These are phyloP conservation scores for Parthenolecanium corni DNA, from an alignment of 2,888 invertebrate species.

Conservation along the genomic window DNA sequence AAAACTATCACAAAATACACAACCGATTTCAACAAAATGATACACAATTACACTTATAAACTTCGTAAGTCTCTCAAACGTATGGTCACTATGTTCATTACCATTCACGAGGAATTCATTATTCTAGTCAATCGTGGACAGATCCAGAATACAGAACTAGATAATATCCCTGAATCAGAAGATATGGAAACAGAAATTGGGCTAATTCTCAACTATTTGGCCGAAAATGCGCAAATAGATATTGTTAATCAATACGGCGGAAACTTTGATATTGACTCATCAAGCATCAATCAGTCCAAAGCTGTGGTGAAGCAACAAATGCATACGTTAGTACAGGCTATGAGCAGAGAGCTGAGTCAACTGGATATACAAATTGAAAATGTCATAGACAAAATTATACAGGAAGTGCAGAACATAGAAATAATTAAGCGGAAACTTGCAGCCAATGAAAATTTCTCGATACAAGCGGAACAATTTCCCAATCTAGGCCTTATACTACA, in stretches of 20 bases:
- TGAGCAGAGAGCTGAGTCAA: not conserved
- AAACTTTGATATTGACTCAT: not conserved
- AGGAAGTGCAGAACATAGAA: not conserved
- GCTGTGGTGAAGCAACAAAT: not conserved
- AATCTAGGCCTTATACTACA: not conserved
- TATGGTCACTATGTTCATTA: conserved; percentile 3
- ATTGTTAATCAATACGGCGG: not conserved
- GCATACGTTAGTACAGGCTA: not conserved
- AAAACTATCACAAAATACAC: conserved; percentile 1
- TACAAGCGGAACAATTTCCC: not conserved
- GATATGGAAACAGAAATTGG: not conserved
- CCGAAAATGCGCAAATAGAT: conserved; percentile 12
- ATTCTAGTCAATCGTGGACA: conserved; percentile 11
- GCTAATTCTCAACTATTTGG: conserved; percentile 1
- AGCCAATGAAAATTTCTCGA: not conserved
- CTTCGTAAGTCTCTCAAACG: conserved; percentile 2
- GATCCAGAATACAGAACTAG: not conserved
- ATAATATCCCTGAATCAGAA: not conserved
- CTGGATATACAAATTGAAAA: not conserved
- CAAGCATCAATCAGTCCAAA: not conserved
- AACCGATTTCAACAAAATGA: not conserved
- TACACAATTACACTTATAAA: not conserved
- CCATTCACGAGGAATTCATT: not conserved
- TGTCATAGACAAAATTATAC: not conserved
- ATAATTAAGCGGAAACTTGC: not conserved